These are phyloP conservation scores for Crocallis elinguaria DNA, from an alignment of 2,888 invertebrate genomes.

Conservation along the genomic window DNA sequence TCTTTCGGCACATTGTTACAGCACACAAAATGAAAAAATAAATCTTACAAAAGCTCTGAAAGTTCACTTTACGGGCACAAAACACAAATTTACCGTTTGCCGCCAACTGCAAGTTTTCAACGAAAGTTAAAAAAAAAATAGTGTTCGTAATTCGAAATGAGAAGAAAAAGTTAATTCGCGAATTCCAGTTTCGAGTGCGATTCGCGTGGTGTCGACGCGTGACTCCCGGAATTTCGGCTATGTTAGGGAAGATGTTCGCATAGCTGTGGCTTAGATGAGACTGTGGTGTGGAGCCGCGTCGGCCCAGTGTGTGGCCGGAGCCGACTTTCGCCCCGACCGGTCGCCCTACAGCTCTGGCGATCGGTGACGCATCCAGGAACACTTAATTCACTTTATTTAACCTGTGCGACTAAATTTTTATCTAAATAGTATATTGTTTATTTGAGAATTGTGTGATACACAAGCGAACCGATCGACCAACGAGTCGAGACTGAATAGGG, in stretches of 20 bases:
- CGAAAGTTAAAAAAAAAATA: constrained; percentile 53
- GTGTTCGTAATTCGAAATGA: constrained; percentile 44
- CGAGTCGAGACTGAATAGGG: constrained; percentile 32
- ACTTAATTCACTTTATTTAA: constrained; percentile 70
- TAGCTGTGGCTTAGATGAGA: constrained; percentile 84
- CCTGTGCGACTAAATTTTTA: constrained; percentile 57
- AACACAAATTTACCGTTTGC: constrained; percentile 81
- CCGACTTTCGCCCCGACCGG: constrained; percentile 84
- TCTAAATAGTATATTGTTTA: constrained; percentile 31
- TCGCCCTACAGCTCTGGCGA: constrained; percentile 80
- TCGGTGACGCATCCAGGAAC: constrained; percentile 81
- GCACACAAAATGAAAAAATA: constrained; percentile 70
- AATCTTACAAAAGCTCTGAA: constrained; percentile 70
- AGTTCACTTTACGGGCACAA: constrained; percentile 73
- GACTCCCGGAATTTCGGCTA: constrained; percentile 76
- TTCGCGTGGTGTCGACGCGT: constrained; percentile 73
- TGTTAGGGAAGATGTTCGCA: constrained; percentile 82
- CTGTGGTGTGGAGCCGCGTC: constrained; percentile 78
- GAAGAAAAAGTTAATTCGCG: constrained; percentile 29
- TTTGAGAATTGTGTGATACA: constrained; percentile 4
- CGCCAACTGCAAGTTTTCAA: constrained; percentile 71
- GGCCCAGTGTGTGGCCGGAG: constrained; percentile 74
- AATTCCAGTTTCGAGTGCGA: constrained; percentile 46
- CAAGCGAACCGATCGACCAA: constrained; percentile 28
- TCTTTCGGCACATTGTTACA: constrained; percentile 68